These are phyloP conservation scores for Autographa pulchrina DNA, from an alignment of 2,888 invertebrate species.

Conservation along the genomic window DNA sequence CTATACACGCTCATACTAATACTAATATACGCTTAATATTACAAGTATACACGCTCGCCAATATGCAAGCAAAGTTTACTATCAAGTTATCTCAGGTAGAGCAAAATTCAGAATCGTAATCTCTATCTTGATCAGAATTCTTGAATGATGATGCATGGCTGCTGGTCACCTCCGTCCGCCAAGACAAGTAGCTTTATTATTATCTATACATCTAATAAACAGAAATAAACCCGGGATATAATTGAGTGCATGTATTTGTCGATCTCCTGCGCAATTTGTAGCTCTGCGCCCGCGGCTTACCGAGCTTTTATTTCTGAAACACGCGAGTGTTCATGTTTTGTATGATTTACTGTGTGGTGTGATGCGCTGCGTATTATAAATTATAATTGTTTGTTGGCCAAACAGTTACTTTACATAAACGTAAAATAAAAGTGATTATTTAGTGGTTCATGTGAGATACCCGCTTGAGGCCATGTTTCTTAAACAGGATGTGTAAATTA, in stretches of 20 bases:
- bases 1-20: too few species aligned
- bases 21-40: too few species aligned
- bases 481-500: constrained; percentile 3
- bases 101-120: neutral
- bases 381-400: constrained; percentile 1
- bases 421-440: constrained; percentile 1
- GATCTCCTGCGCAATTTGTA: constrained; percentile 46
- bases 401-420: constrained; percentile 1
- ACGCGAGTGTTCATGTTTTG: constrained; percentile 41
- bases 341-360: neutral
- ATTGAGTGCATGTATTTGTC: constrained; percentile 37
- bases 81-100: neutral
- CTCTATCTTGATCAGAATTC: constrained; percentile 11
- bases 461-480: neutral
- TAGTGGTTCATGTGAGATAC: neutral
- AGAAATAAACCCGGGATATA: constrained; percentile 38
- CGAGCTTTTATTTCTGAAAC: constrained; percentile 40
- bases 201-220: constrained; percentile 25
- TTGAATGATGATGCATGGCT: constrained; percentile 17
- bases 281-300: constrained; percentile 34
- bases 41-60: too few species aligned
- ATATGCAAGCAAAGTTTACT: too few species aligned
- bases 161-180: constrained; percentile 25
- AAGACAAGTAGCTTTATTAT: constrained; percentile 28
- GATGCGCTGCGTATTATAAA: neutral